Base-by-base conservation (phyloP, 2,888 invertebrate species). In the Mellilla xanthometata region DNA sequence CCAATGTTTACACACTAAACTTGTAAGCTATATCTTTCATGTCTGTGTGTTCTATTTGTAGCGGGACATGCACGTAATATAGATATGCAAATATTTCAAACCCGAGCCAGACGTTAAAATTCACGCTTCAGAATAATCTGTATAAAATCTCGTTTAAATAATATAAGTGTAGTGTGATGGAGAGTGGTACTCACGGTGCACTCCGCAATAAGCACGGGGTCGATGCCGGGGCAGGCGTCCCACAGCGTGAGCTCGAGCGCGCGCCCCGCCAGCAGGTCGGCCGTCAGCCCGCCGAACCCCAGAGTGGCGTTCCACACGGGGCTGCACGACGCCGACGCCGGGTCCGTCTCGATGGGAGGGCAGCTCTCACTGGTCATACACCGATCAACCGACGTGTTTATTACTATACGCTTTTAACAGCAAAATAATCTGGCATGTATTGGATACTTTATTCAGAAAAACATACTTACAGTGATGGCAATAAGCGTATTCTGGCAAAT, bases 221-320 rank as follows among this genome's bases (percentile, higher is more conserved):
- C 96, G 40, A 94, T 94, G 60, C 95, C 95, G 0, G 96, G 95
- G 59, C 94, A 94, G 55, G 94, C 92, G 72, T 97, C 97, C 97
- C 97, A 97, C 8, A 97, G 90, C 9, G 96, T 96, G 10, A 97
- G 94, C 71, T 97, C 96, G 39, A 97, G 91, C 5, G 94, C 93
- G 44, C 95, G 93, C 46, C 95, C 95, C 80, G 95, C 93, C 31
- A 97, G 86, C 64, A 94, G 92, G 54, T 96, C 96, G 0, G 94
- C 95, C 23, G 94, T 94, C 9, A 96, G 93, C 23, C 94, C 94
- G 1, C 94, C 91, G 73, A 97, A 96, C 44, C 94, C 95, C 19
- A 97, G 90, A 11, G 96, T 97, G 10, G 97, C 96, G 76, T 97
- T 97, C 97, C 97, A 97, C 40, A 96, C 95, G 1, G 97, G 97